These are phyloP conservation scores for Cettia cetti DNA, from an alignment of 2,113 vertebrate genomes.

Conservation along the genomic window DNA sequence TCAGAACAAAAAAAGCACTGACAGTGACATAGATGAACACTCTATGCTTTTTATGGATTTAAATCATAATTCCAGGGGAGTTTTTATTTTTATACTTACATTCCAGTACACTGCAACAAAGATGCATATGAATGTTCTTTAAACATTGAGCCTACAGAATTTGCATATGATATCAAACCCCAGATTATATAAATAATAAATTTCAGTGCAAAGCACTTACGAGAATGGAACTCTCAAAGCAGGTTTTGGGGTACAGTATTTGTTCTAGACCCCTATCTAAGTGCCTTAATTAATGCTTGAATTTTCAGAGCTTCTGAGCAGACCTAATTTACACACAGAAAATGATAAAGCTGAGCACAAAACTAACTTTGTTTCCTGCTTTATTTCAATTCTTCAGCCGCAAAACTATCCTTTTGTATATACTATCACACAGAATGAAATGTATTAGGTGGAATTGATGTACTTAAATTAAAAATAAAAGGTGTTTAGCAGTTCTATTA, in stretches of 20 bases:
- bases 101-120: background rate
- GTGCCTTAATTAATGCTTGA: background rate
- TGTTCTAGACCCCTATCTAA: background rate
- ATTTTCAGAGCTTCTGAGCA: background rate
- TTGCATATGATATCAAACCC: background rate
- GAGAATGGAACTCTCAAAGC: background rate
- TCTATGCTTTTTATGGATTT: background rate
- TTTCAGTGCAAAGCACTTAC: background rate
- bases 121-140: background rate
- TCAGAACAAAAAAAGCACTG: background rate
- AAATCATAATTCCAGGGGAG: background rate
- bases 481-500: background rate
- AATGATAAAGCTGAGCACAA: background rate
- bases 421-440: background rate
- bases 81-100: background rate
- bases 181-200: background rate
- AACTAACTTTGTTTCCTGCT: background rate
- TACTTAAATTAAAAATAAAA: background rate
- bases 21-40: background rate
- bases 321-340: background rate
- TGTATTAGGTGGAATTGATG: background rate
- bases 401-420: background rate
- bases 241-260: background rate
- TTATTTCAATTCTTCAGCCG: background rate
- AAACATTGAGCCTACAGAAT: background rate